phyloP scores from a whole-genome alignment of 2,888 invertebrate species.

The Watsonalla cultraria region DNA sequence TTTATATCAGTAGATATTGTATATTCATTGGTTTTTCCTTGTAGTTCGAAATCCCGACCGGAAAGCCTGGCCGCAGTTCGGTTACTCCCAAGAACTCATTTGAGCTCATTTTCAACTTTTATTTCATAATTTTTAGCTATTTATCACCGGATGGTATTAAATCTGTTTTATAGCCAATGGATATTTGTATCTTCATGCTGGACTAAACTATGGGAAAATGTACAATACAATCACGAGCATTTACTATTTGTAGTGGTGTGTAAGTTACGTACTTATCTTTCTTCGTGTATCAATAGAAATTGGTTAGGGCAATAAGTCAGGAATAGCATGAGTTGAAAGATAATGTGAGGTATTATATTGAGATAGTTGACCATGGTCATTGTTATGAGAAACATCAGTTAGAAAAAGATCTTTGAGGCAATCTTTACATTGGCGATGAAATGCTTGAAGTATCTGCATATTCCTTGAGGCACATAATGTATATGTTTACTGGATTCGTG shows the following conservation, averaged over 20 bases:
- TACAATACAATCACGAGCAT: slow-evolving; percentile 14
- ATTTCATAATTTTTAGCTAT: slow-evolving; percentile 6
- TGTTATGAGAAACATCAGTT: too few species aligned
- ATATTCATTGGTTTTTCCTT: not conserved
- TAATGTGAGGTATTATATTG: too few species aligned
- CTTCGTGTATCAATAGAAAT: too few species aligned
- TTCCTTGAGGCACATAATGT: slow-evolving; percentile 6
- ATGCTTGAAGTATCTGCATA: too few species aligned
- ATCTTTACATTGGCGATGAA: too few species aligned
- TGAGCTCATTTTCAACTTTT: slow-evolving; percentile 24
- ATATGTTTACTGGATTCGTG: slow-evolving; percentile 21
- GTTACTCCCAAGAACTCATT: slow-evolving; percentile 19
- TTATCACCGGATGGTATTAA: slow-evolving; percentile 37
- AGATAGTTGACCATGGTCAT: too few species aligned
- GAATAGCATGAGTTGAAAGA: too few species aligned
- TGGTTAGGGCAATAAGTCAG: too few species aligned
- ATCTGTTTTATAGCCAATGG: slow-evolving; percentile 29
- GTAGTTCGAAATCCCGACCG: not conserved
- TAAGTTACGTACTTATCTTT: not conserved
- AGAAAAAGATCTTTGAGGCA: too few species aligned
- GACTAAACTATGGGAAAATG: slow-evolving; percentile 34
- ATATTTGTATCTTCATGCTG: slow-evolving; percentile 5
- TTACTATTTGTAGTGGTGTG: not conserved
- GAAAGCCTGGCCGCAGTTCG: not conserved
- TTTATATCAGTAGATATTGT: not conserved